Evolutionary conservation across 2,113 vertebrate species (phyloP), one percentile per base, ranked within the genome.

Genomic region (Diadophis punctatus): DNA sequence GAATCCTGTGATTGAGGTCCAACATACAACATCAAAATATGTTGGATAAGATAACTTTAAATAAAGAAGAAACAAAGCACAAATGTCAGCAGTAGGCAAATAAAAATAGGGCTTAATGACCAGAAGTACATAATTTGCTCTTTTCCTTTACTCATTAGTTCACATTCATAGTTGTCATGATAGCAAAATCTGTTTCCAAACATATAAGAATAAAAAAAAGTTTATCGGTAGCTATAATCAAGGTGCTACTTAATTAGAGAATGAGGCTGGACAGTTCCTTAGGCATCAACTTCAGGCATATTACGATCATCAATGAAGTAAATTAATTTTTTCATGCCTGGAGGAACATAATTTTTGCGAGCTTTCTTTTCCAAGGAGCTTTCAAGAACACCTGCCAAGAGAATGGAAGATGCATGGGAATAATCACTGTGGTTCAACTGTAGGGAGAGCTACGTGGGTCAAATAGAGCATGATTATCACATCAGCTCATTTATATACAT

Each of bases 231-330:
- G 34, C 94, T 96, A 91, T 97, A 98, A 95, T 98, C 97, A 8
- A 98, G 96, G 91, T 97, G 97, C 93, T 98, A 97, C 43, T 98
- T 96, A 90, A 98, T 98, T 91, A 98, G 94, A 3, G 97, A 97
- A 95, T 97, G 97, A 18, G 98, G 97, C 91, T 98, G 98, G 53
- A 98, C 97, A 5, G 98, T 98, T 87, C 97, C 97, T 74, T 96
- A 97, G 51, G 93, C 91, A 90, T 98, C 98, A 94, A 98, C 97
- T 96, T 98, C 97, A 58, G 98, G 96, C 98, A 98, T 98, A 97
- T 98, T 98, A 92, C 98, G 95, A 96, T 98, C 97, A 88, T 98
- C 97, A 95, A 97, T 97, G 92, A 98, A 98, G 98, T 98, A 97
- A 93, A 98, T 98, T 92, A 98, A 97, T 86, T 95, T 98, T 96